Base-by-base conservation (phyloP, 2,113 vertebrate species). In the Suncus etruscus region DNA sequence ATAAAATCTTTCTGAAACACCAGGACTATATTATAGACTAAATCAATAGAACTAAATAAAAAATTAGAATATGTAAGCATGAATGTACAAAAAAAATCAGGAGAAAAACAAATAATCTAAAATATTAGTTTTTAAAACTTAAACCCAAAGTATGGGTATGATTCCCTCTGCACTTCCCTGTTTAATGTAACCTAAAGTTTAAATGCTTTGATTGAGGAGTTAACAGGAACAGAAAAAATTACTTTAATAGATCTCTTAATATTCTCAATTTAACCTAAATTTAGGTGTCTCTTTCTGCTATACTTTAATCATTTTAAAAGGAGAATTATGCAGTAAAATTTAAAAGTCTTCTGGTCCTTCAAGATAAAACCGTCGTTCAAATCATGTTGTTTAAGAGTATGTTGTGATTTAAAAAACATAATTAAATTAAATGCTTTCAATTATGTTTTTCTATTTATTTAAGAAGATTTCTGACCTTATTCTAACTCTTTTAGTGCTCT, bases 1-100 rank as follows among this genome's bases (percentile, higher is more conserved):
- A 93, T 92, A 87, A 77, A 95, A 90, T 81, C 69, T 95, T 96
- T 68, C 83, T 81, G 32, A 84, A 79, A 32, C 61, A 82, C 92
- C 85, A 72, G 47, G 83, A 75, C 77, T 9, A 16, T 31, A 27
- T 77, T 88, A 48, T 45, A 86, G 63, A 86, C 87, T 89, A 25
- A 89, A 50, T 24, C 72, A 92, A 7, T 69, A 78, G 92, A 50
- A 89, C 80, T 87, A 95, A 83, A 83, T 75, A 79, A 94, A 92
- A 86, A 93, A 89, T 22, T 16, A 89, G 20, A 12, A 47, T 86
- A 91, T 3, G 68, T 68, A 18, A 87, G 86, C 77, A 76, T 68
- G 12, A 47, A 83, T 79, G 74, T 87, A 78, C 54, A 95, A 94
- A 85, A 84, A 8, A 8, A 85, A 77, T 88, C 48, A 76, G 47